These are phyloP conservation scores for Anneissia japonica DNA, from an alignment of 35 echinoderm and acorn worm genomes.

Conservation along the genomic window DNA sequence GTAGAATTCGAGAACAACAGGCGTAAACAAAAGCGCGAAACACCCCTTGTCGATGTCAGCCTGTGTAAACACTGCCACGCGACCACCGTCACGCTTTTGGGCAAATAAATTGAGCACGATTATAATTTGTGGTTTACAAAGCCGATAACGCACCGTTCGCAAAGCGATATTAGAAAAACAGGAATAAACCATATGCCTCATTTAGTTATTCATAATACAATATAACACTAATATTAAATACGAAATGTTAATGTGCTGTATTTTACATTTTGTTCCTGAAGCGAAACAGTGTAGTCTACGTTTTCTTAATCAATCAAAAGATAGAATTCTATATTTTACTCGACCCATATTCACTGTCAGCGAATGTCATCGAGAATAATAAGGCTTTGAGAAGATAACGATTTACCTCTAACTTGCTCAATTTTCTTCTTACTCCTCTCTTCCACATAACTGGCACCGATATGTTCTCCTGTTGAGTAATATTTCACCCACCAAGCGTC, in stretches of 20 bases:
- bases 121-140: neutral
- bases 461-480: neutral
- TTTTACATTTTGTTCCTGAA: no score
- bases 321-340: neutral
- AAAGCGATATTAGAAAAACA: neutral
- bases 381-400: neutral
- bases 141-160: neutral
- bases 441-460: neutral
- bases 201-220: neutral
- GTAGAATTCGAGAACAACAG: neutral
- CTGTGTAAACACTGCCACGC: neutral
- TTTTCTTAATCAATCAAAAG: neutral
- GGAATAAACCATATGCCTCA: neutral
- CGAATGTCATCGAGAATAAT: neutral
- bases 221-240: neutral
- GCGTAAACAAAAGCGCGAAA: neutral
- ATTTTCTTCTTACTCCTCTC: neutral
- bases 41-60: neutral
- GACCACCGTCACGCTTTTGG: neutral
- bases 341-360: neutral
- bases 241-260: neutral
- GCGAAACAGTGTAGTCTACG: neutral
- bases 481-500: neutral
- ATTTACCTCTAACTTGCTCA: neutral
- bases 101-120: neutral